A percentile compares a stretch with the other conserved stretches of the same genome.
These are phyloP conservation scores for Sebastes umbrosus DNA, from an alignment of 2,797 vertebrate species.

Conservation along the genomic window DNA sequence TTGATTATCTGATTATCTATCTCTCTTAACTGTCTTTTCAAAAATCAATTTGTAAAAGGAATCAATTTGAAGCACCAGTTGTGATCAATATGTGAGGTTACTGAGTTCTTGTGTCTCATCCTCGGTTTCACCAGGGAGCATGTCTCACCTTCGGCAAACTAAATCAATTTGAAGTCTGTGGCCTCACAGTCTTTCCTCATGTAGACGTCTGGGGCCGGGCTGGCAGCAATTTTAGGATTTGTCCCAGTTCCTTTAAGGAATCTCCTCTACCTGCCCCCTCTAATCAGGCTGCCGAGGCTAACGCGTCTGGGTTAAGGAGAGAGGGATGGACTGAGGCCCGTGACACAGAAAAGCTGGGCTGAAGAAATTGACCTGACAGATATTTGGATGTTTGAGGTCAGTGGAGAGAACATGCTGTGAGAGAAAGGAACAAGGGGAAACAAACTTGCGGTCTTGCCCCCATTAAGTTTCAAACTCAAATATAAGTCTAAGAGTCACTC, in stretches of 20 bases:
- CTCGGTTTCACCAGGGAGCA: background rate
- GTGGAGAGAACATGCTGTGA: background rate
- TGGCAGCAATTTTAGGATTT: constrained; percentile 33
- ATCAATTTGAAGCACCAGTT: background rate
- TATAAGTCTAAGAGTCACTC: background rate
- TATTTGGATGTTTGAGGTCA: constrained; percentile 21
- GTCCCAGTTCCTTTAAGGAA: constrained; percentile 61
- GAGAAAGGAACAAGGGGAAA: background rate
- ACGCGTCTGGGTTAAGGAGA: constrained; percentile 7
- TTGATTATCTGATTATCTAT: background rate
- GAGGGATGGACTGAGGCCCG: constrained; percentile 12
- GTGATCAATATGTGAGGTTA: background rate
- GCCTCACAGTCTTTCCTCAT: constrained; percentile 17
- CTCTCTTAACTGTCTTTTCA: too few species aligned
- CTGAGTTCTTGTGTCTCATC: background rate
- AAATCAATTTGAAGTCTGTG: constrained; percentile 39
- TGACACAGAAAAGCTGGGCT: constrained; percentile 12
- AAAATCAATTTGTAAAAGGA: background rate
- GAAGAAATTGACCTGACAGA: constrained; percentile 35
- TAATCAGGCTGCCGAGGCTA: constrained; percentile 41
- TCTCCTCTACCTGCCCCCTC: constrained; percentile 38
- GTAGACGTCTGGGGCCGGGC: constrained; percentile 35
- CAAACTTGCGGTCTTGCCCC: constrained; percentile 6
- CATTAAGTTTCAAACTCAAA: background rate
- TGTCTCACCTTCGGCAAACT: constrained; percentile 15